phyloP scores from a whole-genome alignment of 2,888 invertebrate genomes.

The Chalcosyrphus nemorum region DNA sequence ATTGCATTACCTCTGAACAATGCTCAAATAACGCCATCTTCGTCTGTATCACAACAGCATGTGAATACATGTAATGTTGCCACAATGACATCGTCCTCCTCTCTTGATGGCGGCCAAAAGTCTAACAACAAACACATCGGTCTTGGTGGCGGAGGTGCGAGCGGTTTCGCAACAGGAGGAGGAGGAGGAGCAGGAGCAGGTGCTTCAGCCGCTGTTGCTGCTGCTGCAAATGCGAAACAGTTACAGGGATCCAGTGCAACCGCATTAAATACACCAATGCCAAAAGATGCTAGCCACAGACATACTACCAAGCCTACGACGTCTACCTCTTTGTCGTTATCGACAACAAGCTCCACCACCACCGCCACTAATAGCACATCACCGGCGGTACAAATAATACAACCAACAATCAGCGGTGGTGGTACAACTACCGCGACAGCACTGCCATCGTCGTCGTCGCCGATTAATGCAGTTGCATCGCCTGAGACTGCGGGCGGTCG shows the following conservation, averaged over 20 bases:
- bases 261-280: slow-evolving; percentile 76
- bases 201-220: slow-evolving; percentile 10
- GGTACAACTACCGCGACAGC: slow-evolving; percentile 71
- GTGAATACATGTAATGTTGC: slow-evolving; percentile 81
- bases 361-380: neutral
- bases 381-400: slow-evolving; percentile 47
- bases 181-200: slow-evolving; percentile 26
- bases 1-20: slow-evolving; percentile 74
- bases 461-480: slow-evolving; percentile 74
- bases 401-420: slow-evolving; percentile 36
- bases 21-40: slow-evolving; percentile 53
- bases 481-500: slow-evolving; percentile 75
- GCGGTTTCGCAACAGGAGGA: no score
- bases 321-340: slow-evolving; percentile 77
- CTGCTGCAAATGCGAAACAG: slow-evolving; percentile 44
- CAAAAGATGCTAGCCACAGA: slow-evolving; percentile 79
- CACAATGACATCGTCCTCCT: slow-evolving; percentile 83
- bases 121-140: slow-evolving; percentile 78
- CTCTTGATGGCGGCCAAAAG: slow-evolving; percentile 76
- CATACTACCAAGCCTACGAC: slow-evolving; percentile 78
- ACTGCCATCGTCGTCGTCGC: slow-evolving; percentile 44
- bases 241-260: slow-evolving; percentile 75
- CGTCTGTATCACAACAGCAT: slow-evolving; percentile 17
- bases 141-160: slow-evolving; percentile 31
- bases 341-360: slow-evolving; percentile 46